Evolutionary conservation across 1,140 invertebrate genomes (phyloP).

Genomic region (Latrodectus geometricus): DNA sequence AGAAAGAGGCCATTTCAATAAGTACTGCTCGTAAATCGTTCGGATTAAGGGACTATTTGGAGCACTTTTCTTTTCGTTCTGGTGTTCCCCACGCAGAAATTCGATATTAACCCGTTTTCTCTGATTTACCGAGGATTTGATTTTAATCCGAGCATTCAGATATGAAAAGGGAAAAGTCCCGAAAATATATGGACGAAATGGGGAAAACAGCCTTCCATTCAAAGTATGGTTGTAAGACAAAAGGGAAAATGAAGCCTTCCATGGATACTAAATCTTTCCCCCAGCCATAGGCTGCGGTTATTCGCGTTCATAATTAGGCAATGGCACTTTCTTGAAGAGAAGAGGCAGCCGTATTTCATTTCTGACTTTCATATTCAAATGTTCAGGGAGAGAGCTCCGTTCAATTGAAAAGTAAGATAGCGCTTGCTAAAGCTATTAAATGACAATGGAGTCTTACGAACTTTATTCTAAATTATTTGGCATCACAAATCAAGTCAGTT

Average conservation of each 20-base stretch:
- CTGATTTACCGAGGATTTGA: constrained; percentile 51
- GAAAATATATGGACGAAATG: constrained; percentile 32
- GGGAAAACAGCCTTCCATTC: neutral
- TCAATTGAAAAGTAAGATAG: constrained; percentile 5
- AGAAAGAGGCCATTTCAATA: constrained; percentile 50
- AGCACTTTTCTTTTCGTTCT: constrained; percentile 15
- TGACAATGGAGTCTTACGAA: too few species aligned
- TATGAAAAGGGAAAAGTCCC: constrained; percentile 30
- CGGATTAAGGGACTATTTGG: constrained; percentile 45
- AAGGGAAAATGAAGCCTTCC: constrained; percentile 17
- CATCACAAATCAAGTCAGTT: too few species aligned
- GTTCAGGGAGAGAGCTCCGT: neutral
- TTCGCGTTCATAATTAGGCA: neutral
- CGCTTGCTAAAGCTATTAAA: too few species aligned
- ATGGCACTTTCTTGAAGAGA: neutral
- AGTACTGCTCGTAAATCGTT: constrained; percentile 56
- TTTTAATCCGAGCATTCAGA: constrained; percentile 54
- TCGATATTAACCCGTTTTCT: constrained; percentile 58
- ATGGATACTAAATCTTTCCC: constrained; percentile 2
- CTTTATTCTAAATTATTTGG: too few species aligned
- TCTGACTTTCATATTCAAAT: neutral
- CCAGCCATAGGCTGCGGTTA: neutral
- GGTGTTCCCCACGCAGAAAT: constrained; percentile 15
- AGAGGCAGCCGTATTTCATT: neutral
- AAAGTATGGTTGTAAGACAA: constrained; percentile 1